Evolutionary conservation across 2,113 vertebrate species (phyloP), one percentile per base, ranked within the genome.

Genomic region (Aspidoscelis tigris): DNA sequence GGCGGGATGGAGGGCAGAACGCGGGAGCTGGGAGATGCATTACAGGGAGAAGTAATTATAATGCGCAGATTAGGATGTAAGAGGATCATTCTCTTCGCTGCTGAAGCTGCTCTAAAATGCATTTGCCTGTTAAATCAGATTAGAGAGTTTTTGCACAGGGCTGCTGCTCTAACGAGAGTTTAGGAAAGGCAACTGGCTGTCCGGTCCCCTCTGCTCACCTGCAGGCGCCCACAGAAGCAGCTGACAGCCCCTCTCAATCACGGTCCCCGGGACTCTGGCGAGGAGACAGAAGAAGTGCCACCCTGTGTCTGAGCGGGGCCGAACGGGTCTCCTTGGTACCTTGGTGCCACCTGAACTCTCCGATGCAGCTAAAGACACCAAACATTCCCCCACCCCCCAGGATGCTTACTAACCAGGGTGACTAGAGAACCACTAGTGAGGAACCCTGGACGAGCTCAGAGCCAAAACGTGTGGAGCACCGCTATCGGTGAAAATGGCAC

Each of bases 51-150:
- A 82, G n/a, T 21, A 74, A 65, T 74, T 65, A 74, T 9, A 64
- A 18, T 74, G n/a, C 41, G 14, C 71, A 66, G 41, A 66, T 68
- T 50, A 69, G 55, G 33, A 66, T 33, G 44, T 39, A 65, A 82
- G 61, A n/a, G 43, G 58, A 75, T 75, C 43, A 2, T 50, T 66
- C 26, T 75, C 26, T 50, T 47, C 71, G 43, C 6, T 33, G 22
- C 22, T 21, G 69, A 82, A 65, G 58, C 58, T 47, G 71, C 71
- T 50, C 43, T 74, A 50, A 75, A 82, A 82, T 50, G 58, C 71
- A 75, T 81, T 75, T 33, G 64, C 44, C 78, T 69, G 78, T 33
- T 69, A 69, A 75, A 50, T 65, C 65, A 82, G 72, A 64, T 50
- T 65, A 66, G 81, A 11, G 53, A 2, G 58, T 22, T 66, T 21